Evolutionary conservation across 2,113 vertebrate species (phyloP).

Genomic region (Excalfactoria chinensis): DNA sequence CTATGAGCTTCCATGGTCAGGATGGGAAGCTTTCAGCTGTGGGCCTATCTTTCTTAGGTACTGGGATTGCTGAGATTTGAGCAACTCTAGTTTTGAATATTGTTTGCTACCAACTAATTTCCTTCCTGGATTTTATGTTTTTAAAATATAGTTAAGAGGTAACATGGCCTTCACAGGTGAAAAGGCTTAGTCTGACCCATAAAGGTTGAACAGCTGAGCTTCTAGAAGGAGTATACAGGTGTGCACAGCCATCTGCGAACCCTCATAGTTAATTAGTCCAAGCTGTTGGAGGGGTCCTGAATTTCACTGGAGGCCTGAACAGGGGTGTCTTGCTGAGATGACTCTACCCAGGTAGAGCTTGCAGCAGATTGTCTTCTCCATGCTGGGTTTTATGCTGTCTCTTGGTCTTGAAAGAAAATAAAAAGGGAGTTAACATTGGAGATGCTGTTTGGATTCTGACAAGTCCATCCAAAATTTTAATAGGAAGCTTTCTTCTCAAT

Average conservation of each 20-base stretch:
- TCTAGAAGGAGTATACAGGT: neutral
- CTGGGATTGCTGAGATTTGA: neutral
- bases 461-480: conserved; percentile 38
- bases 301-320: neutral
- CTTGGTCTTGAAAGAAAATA: neutral
- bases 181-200: neutral
- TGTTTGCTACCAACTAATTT: neutral
- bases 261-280: neutral
- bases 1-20: rapidly evolving
- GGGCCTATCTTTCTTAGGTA: neutral
- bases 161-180: neutral
- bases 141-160: neutral
- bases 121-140: neutral
- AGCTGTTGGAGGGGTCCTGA: neutral
- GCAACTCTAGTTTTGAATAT: neutral
- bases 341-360: neutral
- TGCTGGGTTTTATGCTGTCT: neutral
- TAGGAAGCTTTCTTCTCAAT: conserved; percentile 44
- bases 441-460: conserved; percentile 33
- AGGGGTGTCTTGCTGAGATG: neutral
- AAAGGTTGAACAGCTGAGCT: neutral
- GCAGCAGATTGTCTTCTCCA: neutral
- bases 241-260: neutral
- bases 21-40: neutral
- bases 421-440: neutral